These are phyloP conservation scores for Phyto melanocephala DNA, from an alignment of 2,888 invertebrate species.

Conservation along the genomic window DNA sequence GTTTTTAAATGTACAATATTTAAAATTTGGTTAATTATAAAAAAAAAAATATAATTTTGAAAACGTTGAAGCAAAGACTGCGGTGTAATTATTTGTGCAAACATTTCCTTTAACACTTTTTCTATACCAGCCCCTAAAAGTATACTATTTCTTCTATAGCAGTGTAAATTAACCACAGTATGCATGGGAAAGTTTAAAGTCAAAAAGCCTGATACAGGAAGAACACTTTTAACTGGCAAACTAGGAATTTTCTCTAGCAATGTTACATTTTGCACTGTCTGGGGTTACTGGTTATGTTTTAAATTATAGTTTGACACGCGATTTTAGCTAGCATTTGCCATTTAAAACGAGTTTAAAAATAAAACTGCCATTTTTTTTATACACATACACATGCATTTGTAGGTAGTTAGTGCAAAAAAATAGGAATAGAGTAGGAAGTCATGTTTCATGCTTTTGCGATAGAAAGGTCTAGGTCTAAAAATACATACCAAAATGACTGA, in stretches of 20 bases:
- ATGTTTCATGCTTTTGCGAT: conserved; percentile 46
- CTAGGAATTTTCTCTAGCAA: background rate
- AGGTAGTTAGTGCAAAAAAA: background rate
- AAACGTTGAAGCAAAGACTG: too few relatives aligned
- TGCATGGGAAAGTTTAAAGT: background rate
- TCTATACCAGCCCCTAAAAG: too few relatives aligned
- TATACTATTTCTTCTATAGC: too few relatives aligned
- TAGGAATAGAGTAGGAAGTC: background rate
- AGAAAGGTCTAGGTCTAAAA: conserved; percentile 48
- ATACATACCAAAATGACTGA: background rate
- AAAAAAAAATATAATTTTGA: too few relatives aligned
- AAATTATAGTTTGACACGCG: conserved; percentile 57
- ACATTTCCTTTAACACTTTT: too few relatives aligned
- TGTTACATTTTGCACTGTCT: conserved; percentile 23
- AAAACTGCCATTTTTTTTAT: background rate
- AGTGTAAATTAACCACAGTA: background rate
- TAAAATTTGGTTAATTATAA: too few relatives aligned
- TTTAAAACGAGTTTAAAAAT: background rate
- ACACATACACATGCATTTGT: background rate
- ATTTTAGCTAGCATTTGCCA: conserved; percentile 11
- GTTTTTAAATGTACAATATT: too few relatives aligned
- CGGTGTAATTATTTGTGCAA: too few relatives aligned
- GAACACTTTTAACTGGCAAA: conserved; percentile 25
- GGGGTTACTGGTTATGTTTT: conserved; percentile 26
- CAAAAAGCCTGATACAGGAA: conserved; percentile 13